phyloP scores from a whole-genome alignment of 2,113 vertebrate species.

The Fukomys damarensis region DNA sequence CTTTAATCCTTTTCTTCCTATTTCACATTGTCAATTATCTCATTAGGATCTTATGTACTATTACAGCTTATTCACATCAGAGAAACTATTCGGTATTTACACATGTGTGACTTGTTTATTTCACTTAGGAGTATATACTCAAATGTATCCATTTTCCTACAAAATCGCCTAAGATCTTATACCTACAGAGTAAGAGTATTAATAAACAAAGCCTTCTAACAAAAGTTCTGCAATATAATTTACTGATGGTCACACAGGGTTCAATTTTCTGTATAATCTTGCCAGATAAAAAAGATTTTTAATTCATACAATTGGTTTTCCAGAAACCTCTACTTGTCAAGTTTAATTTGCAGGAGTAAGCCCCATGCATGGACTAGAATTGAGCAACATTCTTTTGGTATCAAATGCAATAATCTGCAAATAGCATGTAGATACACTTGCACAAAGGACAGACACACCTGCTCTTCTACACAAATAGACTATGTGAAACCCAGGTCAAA shows the following conservation, averaged over 20 bases:
- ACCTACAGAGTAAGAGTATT: neutral
- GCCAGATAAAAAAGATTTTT: slow-evolving; percentile 57
- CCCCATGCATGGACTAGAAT: slow-evolving; percentile 79
- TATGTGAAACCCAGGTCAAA: slow-evolving; percentile 31
- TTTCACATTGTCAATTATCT: too few species aligned
- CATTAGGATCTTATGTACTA: too few species aligned
- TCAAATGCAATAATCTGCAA: slow-evolving; percentile 56
- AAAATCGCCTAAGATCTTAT: neutral
- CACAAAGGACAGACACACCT: slow-evolving; percentile 18
- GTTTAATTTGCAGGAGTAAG: slow-evolving; percentile 72
- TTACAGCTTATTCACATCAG: too few species aligned
- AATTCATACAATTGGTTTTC: slow-evolving; percentile 60
- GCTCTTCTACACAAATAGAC: slow-evolving; percentile 35
- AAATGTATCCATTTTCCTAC: too few species aligned
- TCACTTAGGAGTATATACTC: too few species aligned
- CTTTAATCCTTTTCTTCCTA: too few species aligned
- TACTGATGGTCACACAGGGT: neutral
- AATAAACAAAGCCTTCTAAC: neutral
- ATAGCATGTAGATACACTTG: slow-evolving; percentile 57
- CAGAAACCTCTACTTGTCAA: slow-evolving; percentile 70
- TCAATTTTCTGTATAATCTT: slow-evolving; percentile 58
- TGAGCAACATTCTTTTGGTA: slow-evolving; percentile 67
- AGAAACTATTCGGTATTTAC: too few species aligned
- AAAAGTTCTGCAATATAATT: neutral
- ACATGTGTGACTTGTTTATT: too few species aligned